Conservation (phyloP, 2,113 vertebrate genomes). For the Scomber scombrus region DNA sequence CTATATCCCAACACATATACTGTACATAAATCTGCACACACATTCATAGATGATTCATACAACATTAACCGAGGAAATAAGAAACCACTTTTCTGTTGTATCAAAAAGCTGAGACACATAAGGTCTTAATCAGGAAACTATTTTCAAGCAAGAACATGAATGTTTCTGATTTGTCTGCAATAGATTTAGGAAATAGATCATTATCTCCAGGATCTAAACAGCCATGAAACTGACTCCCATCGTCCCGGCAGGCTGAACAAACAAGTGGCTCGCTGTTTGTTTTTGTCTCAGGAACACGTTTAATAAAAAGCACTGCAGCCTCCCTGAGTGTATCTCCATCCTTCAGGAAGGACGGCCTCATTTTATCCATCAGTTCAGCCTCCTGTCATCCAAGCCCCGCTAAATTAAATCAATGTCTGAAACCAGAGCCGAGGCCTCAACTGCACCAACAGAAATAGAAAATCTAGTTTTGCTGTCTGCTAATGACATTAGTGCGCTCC, state of each 20-base stretch:
- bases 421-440: conserved; percentile 85
- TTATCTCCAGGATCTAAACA: background rate
- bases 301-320: conserved; percentile 79
- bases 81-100: too few species aligned
- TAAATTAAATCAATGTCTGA: conserved; percentile 89
- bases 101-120: background rate
- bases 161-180: conserved; percentile 5
- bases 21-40: too few species aligned
- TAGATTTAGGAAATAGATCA: conserved; percentile 17
- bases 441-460: conserved; percentile 88
- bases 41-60: too few species aligned
- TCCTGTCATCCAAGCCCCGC: conserved; percentile 84
- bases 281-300: conserved; percentile 70
- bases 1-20: too few species aligned
- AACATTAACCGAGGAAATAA: background rate
- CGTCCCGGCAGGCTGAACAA: conserved; percentile 36
- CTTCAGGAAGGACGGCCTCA: conserved; percentile 80
- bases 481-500: conserved; percentile 87
- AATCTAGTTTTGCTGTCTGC: conserved; percentile 87
- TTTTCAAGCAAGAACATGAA: background rate
- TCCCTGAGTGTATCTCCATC: conserved; percentile 74
- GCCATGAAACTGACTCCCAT: conserved; percentile 21
- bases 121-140: too few species aligned
- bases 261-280: conserved; percentile 51
- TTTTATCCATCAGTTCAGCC: conserved; percentile 83